Conservation (phyloP, 2,888 invertebrate species). For the Synanthedon formicaeformis region DNA sequence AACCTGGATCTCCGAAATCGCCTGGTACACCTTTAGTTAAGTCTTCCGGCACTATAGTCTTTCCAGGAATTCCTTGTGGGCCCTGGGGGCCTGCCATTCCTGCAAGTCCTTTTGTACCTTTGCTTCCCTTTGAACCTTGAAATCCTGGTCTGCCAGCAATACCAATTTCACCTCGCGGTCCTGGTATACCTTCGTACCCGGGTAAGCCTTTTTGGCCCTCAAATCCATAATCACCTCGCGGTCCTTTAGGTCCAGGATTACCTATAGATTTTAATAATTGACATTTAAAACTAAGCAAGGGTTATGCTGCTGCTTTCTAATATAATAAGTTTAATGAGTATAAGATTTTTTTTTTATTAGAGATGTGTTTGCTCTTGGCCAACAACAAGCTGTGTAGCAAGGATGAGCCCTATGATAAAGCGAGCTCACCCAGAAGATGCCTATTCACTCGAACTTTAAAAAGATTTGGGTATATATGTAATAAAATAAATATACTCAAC, state of each 20-base stretch:
- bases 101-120: slow-evolving; percentile 46
- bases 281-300: no score
- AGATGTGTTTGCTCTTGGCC: no score
- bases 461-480: no score
- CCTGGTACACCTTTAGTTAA: slow-evolving; percentile 58
- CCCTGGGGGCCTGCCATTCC: slow-evolving; percentile 67
- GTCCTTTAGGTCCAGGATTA: slow-evolving; percentile 39
- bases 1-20: slow-evolving; percentile 70
- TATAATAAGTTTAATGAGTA: no score
- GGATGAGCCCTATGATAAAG: no score
- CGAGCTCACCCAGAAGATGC: no score
- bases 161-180: slow-evolving; percentile 35
- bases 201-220: slow-evolving; percentile 36
- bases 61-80: slow-evolving; percentile 61
- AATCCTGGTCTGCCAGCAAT: slow-evolving; percentile 23
- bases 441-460: no score
- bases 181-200: slow-evolving; percentile 38
- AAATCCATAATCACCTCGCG: slow-evolving; percentile 41
- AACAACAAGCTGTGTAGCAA: no score
- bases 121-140: slow-evolving; percentile 58
- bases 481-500: no score
- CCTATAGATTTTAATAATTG: slow-evolving; percentile 19
- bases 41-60: slow-evolving; percentile 23
- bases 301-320: no score
- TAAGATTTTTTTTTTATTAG: no score